phyloP scores from a whole-genome alignment of 2,797 vertebrate species.

The Sarcophilus harrisii region DNA sequence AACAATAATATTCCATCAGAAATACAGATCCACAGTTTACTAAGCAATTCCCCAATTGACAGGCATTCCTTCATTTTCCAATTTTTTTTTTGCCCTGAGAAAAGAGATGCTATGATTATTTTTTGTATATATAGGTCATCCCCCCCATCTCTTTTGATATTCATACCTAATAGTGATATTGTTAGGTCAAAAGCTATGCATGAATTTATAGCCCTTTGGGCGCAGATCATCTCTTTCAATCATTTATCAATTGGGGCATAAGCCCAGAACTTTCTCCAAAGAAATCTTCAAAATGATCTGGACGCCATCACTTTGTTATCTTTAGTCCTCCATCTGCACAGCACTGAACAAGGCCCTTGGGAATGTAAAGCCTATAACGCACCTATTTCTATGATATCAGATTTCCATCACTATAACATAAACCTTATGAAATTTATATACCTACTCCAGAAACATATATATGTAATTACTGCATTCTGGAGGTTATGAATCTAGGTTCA shows the following conservation, averaged over 20 bases:
- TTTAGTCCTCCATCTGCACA: not conserved
- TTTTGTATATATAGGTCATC: no score
- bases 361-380: not conserved
- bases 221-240: no score
- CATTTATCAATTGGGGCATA: not conserved
- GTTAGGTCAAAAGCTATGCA: no score
- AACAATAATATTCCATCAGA: no score
- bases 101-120: no score
- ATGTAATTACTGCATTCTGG: not conserved
- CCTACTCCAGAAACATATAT: not conserved
- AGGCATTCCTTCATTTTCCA: no score
- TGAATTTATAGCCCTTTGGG: no score
- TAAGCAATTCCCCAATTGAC: no score
- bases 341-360: not conserved
- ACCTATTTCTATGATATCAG: not conserved
- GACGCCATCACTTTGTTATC: not conserved
- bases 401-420: not conserved
- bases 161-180: no score
- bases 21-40: no score
- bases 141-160: no score
- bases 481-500: not conserved
- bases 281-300: constrained; percentile 7
- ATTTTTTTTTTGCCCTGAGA: no score
- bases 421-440: not conserved
- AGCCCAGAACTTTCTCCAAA: not conserved